phyloP scores from a whole-genome alignment of 2,888 invertebrate species.

The Scaptomyza parva region DNA sequence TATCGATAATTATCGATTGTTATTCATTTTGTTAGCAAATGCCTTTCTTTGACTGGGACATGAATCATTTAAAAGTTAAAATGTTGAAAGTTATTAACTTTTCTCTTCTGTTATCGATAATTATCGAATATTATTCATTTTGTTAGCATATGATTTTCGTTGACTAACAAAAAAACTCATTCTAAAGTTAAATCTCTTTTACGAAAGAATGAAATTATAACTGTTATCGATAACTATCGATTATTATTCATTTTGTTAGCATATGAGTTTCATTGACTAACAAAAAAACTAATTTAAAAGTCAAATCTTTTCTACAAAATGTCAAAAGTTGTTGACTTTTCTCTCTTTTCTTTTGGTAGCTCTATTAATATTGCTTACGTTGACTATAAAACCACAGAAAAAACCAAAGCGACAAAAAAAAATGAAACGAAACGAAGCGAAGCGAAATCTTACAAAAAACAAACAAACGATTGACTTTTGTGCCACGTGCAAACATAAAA shows the following conservation, averaged over 20 bases:
- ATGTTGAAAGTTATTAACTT: no score
- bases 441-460: no score
- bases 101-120: no score
- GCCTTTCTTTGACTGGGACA: no score
- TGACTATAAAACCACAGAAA: conserved; percentile 1
- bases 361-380: conserved; percentile 15
- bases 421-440: no score
- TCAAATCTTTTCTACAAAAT: background rate
- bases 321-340: background rate
- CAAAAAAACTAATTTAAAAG: background rate
- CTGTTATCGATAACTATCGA: no score
- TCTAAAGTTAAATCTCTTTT: background rate
- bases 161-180: no score
- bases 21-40: no score
- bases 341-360: background rate
- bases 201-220: background rate
- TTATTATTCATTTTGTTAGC: background rate
- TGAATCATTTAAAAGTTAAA: no score
- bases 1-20: no score
- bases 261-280: no score
- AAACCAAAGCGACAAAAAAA: background rate
- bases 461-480: conserved; percentile 40
- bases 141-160: background rate
- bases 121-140: background rate
- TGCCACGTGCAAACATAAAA: conserved; percentile 34